Evolutionary conservation across 2,113 vertebrate genomes (phyloP), one percentile per base, ranked within the genome.

Genomic region (Porphyrio hochstetteri): DNA sequence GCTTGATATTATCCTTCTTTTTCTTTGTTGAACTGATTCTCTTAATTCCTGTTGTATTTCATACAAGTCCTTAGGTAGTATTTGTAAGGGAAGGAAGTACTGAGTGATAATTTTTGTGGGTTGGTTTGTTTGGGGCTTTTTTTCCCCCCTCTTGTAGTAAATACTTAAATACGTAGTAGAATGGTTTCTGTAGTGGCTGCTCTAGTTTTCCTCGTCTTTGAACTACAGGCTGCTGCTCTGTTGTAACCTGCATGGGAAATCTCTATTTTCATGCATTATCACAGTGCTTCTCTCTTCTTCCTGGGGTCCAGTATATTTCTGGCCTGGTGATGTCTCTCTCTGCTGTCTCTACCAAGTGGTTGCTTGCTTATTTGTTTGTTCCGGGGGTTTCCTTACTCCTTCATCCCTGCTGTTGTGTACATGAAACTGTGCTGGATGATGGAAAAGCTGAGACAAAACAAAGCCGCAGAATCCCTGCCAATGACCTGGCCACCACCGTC

Each of bases 271-370:
- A 33, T 71, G 55, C 63, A 36, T 92, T 92, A 88, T 65, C 70
- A 17, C 50, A 82, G 53, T 67, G 61, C 74, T 94, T 67, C 40
- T 91, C 50, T 82, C 68, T 55, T 82, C 88, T 91, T 93, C n/a
- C 38, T 10, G 1, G 25, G 4, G 86, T 82, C 65, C 67, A n/a
- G 82, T 88, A 70, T 87, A 93, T 81, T 89, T 93, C 78, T 92
- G 88, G 83, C 90, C 88, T 92, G 80, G 80, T 91, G 86, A 87
- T 90, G 94, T 96, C 91, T 95, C 93, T 86, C 40, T 96, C 82
- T 97, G 71, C 85, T 78, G 67, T 86, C 55, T 88, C 75, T 74
- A 71, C 89, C 38, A 91, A 94, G 72, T 50, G 53, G 50, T 55
- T 85, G 52, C 60, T 91, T 79, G 46, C 67, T 70, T 95, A 70